phyloP scores from a whole-genome alignment of 2,797 vertebrate species.

The Anguilla obscura region DNA sequence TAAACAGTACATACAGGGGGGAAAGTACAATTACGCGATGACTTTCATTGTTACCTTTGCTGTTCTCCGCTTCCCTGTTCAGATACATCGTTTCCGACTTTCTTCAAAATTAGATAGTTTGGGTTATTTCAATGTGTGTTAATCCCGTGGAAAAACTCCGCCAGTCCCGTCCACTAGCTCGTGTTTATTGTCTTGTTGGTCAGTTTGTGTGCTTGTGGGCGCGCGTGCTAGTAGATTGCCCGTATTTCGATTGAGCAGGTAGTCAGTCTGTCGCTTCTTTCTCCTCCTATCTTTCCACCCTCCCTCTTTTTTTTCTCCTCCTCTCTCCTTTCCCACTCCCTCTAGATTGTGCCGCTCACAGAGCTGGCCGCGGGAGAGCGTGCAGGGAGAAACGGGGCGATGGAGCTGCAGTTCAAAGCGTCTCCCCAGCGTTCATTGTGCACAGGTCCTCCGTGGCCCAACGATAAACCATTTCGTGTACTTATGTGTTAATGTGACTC shows the following conservation, averaged over 20 bases:
- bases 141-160: conserved; percentile 63
- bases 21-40: neutral
- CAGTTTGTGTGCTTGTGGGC: conserved; percentile 39
- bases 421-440: neutral
- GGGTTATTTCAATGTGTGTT: conserved; percentile 52
- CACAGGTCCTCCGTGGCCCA: neutral
- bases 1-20: neutral
- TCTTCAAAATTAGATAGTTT: conserved; percentile 42
- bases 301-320: conserved; percentile 31
- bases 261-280: conserved; percentile 56
- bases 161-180: neutral
- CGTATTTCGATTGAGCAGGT: conserved; percentile 62
- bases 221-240: conserved; percentile 62
- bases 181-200: conserved; percentile 74
- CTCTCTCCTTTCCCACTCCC: neutral
- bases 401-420: neutral
- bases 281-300: conserved; percentile 43
- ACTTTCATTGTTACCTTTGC: conserved; percentile 70
- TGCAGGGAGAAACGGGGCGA: conserved; percentile 17
- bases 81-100: conserved; percentile 75
- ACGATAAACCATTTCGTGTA: neutral
- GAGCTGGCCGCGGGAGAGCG: conserved; percentile 58
- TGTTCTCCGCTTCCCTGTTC: conserved; percentile 74
- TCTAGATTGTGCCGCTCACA: conserved; percentile 56
- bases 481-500: neutral